Percentiles rank a stretch among this genome's conserved stretches.
phyloP scores from a whole-genome alignment of 1,140 invertebrate species.

The Eufriesea mexicana region DNA sequence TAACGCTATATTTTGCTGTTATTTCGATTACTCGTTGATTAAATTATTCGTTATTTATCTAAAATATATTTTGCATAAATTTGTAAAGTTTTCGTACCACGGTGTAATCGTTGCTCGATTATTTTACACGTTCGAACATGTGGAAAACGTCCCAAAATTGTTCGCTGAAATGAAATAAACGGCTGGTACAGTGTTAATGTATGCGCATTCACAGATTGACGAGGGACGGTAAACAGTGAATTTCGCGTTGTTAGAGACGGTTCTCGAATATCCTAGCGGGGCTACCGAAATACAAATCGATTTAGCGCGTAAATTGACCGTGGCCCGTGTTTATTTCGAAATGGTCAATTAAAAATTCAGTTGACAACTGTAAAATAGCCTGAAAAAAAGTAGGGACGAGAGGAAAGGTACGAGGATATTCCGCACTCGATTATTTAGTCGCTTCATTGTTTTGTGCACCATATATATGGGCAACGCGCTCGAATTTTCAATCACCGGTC shows the following conservation, averaged over 20 bases:
- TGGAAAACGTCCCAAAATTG: neutral
- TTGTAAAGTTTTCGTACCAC: no score
- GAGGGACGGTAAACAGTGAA: neutral
- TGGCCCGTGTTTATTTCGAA: conserved; percentile 19
- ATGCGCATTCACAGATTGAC: neutral
- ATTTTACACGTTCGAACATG: neutral
- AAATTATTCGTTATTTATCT: no score
- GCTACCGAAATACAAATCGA: neutral
- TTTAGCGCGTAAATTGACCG: conserved; percentile 8
- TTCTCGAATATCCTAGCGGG: neutral
- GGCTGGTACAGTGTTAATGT: neutral
- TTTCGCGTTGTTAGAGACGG: neutral
- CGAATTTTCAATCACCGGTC: conserved; percentile 8
- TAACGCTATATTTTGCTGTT: no score
- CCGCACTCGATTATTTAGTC: conserved; percentile 13
- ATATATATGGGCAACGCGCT: neutral
- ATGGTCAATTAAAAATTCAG: conserved; percentile 45
- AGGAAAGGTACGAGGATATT: neutral
- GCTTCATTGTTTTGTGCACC: neutral
- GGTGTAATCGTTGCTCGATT: neutral
- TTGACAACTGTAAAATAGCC: conserved; percentile 30
- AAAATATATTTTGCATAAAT: no score
- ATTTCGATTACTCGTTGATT: no score
- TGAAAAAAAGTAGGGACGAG: neutral
- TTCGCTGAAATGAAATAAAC: neutral